Base-by-base conservation (phyloP, 2,113 vertebrate species). In the Hippoglossus stenolepis region DNA sequence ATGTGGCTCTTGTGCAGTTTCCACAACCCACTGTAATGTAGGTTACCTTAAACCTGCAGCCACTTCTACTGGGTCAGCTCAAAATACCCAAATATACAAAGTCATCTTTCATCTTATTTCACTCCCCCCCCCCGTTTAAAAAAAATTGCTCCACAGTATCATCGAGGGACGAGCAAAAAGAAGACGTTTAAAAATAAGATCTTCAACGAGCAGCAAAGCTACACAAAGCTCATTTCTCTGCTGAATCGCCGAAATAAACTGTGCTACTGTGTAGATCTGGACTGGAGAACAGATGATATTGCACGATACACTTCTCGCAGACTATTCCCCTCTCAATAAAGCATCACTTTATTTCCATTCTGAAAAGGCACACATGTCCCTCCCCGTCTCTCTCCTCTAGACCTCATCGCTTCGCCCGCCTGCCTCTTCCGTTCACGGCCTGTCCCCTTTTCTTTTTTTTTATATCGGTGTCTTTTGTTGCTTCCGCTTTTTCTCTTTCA, bases 261-360 rank as follows among this genome's bases (percentile, higher is more conserved):
- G 28, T 31, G 28, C 28, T 1, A 31, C 28, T 6, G 28, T 31
- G 28, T 31, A 31, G 28, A 31, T 31, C 28, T 31, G 28, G 4
- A 23, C 26, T 0, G 17, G 51, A 62, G 64, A 63, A 59, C 24
- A 53, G 61, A 64, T 10, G 2, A 70, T 68, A 74, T 73, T 80
- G 72, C 70, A 70, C 13, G 21, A 73, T 67, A 49, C 8, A n/a
- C 62, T 70, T 62, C 58, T 81, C 77, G 5, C 77, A 83, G 59
- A 65, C 49, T 49, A 74, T 47, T 77, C 83, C 71, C 67, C 35
- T 75, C 70, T 85, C 68, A 80, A 87, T 82, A 82, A 79, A 79
- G 21, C 28, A 53, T 35, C 47, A 43, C 31, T 75, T 61, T 43
- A 76, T 77, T 89, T 82, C 56, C 1, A 3, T 26, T 76, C 24